These are phyloP conservation scores for Platynereis dumerilii DNA, from an alignment of 2,888 invertebrate species.

Conservation along the genomic window DNA sequence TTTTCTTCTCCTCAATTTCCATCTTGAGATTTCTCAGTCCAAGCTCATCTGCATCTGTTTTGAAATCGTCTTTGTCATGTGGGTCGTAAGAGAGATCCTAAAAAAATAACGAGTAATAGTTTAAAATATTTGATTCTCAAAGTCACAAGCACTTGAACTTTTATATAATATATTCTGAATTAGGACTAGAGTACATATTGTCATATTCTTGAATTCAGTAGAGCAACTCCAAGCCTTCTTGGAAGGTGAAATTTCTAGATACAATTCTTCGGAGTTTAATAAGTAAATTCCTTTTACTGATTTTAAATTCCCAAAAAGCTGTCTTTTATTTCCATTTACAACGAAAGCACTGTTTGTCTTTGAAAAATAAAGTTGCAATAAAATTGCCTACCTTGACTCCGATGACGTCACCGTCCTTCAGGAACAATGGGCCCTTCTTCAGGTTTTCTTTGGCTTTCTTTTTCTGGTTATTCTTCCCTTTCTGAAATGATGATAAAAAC, in stretches of 20 bases:
- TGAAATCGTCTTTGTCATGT: slow-evolving; percentile 47
- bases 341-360: no score
- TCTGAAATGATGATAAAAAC: slow-evolving; percentile 6
- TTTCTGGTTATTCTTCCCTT: slow-evolving; percentile 43
- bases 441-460: slow-evolving; percentile 48
- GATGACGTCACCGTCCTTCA: slow-evolving; percentile 59
- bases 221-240: neutral
- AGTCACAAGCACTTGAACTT: no score
- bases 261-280: no score
- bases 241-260: no score
- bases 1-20: slow-evolving; percentile 48
- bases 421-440: slow-evolving; percentile 51
- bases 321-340: no score
- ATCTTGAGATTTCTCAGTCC: slow-evolving; percentile 42
- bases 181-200: neutral
- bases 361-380: no score
- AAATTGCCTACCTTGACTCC: slow-evolving; percentile 60
- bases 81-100: slow-evolving; percentile 47
- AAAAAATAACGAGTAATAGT: neutral
- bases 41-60: slow-evolving; percentile 47
- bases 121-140: no score
- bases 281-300: no score
- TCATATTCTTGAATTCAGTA: neutral
- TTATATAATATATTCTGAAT: no score
- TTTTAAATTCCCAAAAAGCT: no score